phyloP scores from a whole-genome alignment of 2,113 vertebrate species.

The Numenius arquata region DNA sequence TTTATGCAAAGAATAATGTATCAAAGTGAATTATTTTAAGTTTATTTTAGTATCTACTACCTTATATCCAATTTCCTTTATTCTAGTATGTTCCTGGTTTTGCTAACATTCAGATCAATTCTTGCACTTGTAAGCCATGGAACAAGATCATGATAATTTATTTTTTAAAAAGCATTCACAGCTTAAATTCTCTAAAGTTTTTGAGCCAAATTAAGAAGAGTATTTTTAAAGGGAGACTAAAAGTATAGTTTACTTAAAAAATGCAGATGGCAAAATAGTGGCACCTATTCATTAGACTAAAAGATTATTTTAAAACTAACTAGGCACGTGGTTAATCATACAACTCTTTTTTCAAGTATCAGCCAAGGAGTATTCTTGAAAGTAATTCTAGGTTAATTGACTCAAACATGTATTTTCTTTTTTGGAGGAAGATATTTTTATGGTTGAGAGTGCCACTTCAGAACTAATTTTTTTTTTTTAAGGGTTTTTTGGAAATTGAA shows the following conservation, averaged over 20 bases:
- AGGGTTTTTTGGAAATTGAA: background rate
- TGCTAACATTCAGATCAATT: background rate
- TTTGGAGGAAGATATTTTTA: background rate
- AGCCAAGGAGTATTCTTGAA: background rate
- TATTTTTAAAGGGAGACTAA: background rate
- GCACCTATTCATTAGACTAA: background rate
- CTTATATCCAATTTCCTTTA: background rate
- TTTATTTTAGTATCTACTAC: background rate
- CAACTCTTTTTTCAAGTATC: background rate
- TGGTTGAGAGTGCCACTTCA: background rate
- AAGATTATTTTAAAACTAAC: background rate
- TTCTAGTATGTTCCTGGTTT: background rate
- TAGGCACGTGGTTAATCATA: background rate
- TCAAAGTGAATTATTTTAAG: background rate
- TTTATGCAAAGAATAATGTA: background rate
- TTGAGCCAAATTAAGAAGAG: background rate
- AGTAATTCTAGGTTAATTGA: background rate
- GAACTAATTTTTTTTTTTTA: background rate
- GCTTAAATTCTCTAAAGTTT: background rate
- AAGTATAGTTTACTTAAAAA: background rate
- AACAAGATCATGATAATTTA: background rate
- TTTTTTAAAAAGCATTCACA: background rate
- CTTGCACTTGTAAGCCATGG: background rate
- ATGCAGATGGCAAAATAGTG: background rate
- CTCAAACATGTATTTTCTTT: background rate